These are phyloP conservation scores for Salmo trutta DNA, from an alignment of 2,797 vertebrate species.

Conservation along the genomic window DNA sequence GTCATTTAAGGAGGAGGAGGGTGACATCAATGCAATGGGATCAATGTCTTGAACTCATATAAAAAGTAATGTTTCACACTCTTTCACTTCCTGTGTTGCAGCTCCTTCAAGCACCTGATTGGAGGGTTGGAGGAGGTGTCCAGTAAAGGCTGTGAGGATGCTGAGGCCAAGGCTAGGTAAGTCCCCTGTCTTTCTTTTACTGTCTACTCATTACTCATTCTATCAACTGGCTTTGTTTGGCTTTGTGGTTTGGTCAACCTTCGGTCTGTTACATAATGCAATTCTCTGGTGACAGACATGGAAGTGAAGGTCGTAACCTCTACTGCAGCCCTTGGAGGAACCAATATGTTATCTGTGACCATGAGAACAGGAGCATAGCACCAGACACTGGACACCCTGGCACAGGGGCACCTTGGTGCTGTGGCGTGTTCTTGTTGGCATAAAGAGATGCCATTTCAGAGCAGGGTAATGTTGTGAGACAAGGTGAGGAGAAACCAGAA, in stretches of 20 bases:
- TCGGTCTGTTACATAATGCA: conserved; percentile 46
- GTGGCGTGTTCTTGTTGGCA: conserved; percentile 26
- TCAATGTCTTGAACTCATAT: too few relatives aligned
- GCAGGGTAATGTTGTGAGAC: conserved; percentile 14
- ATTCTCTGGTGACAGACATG: conserved; percentile 33
- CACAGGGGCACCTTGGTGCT: conserved; percentile 41
- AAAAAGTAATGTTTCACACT: background rate
- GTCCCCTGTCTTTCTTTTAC: conserved; percentile 45
- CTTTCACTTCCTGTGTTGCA: conserved; percentile 65
- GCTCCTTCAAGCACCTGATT: conserved; percentile 98
- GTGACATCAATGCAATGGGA: background rate
- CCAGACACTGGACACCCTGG: conserved; percentile 24
- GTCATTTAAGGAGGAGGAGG: background rate
- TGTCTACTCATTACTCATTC: background rate
- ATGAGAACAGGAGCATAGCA: conserved; percentile 57
- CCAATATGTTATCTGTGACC: conserved; percentile 52
- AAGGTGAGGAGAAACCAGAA: conserved; percentile 32
- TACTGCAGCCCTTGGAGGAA: conserved; percentile 47
- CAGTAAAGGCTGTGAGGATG: conserved; percentile 93
- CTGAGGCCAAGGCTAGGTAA: conserved; percentile 98
- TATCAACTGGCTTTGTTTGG: background rate
- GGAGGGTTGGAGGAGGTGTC: conserved; percentile 94
- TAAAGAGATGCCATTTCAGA: conserved; percentile 31
- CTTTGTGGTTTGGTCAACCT: background rate
- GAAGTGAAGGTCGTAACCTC: conserved; percentile 45